These are phyloP conservation scores for Philotrypesis tridentata DNA, from an alignment of 1,140 invertebrate species.

Conservation along the genomic window DNA sequence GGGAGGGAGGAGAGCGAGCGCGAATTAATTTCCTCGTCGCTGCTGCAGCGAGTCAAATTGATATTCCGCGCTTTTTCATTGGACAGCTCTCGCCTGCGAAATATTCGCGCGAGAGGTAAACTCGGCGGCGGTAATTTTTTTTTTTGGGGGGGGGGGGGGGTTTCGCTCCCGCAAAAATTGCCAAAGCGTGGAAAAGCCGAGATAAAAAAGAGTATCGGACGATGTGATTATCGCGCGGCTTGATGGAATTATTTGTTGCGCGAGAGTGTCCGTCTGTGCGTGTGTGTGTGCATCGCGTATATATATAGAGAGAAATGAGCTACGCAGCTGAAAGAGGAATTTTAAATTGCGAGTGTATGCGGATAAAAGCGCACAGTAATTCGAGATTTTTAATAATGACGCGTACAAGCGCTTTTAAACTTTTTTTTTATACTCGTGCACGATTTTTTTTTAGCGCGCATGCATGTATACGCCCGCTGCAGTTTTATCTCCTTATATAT, in stretches of 20 bases:
- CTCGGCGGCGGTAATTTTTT: slow-evolving; percentile 29
- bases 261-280: too few relatives aligned
- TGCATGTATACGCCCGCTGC: too few relatives aligned
- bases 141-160: too few relatives aligned
- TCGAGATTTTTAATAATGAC: slow-evolving; percentile 15
- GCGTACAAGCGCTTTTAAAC: not conserved
- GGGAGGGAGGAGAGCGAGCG: too few relatives aligned
- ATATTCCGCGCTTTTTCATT: slow-evolving; percentile 51
- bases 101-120: slow-evolving; percentile 40
- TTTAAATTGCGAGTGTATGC: not conserved
- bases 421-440: not conserved
- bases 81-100: slow-evolving; percentile 14
- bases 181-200: slow-evolving; percentile 8
- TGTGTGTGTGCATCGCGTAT: not conserved
- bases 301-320: not conserved
- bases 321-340: not conserved
- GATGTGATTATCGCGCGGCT: slow-evolving; percentile 22
- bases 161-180: slow-evolving; percentile 30
- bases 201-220: not conserved
- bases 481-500: not conserved
- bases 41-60: slow-evolving; percentile 42
- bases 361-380: not conserved
- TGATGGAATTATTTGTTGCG: slow-evolving; percentile 29
- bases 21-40: slow-evolving; percentile 44
- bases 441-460: not conserved